A percentile compares a stretch with the other conserved stretches of the same genome.
These are phyloP conservation scores for Lophochroa leadbeateri DNA, from an alignment of 2,113 vertebrate species.

Conservation along the genomic window DNA sequence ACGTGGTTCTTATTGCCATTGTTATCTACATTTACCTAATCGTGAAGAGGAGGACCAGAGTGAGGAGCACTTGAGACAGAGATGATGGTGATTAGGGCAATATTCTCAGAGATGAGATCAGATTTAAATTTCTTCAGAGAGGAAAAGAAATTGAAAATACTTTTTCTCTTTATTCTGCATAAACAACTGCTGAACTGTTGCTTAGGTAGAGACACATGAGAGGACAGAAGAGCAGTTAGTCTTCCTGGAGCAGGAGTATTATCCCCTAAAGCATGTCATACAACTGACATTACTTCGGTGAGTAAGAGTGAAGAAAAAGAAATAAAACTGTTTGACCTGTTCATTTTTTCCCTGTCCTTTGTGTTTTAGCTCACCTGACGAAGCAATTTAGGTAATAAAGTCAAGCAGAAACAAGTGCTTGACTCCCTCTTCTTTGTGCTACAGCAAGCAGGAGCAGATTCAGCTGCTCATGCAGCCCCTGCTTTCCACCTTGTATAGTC, in stretches of 20 bases:
- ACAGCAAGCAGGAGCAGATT: background rate
- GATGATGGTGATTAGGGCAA: background rate
- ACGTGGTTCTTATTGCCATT: background rate
- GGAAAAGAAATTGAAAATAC: background rate
- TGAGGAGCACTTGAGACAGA: background rate
- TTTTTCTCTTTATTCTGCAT: background rate
- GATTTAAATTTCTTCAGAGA: background rate
- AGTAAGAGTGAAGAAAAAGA: background rate
- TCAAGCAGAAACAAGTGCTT: background rate
- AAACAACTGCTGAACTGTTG: background rate
- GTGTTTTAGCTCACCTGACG: background rate
- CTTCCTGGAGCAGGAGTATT: background rate
- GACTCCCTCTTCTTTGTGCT: background rate
- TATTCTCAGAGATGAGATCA: background rate
- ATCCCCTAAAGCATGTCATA: background rate
- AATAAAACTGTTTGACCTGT: background rate
- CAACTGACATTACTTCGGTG: background rate
- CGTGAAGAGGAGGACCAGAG: background rate
- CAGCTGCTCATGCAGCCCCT: background rate
- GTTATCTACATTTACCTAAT: background rate
- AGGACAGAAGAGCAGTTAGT: background rate
- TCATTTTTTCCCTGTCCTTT: background rate
- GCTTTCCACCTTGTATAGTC: background rate
- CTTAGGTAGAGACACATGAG: background rate
- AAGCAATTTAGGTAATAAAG: constrained; percentile 1